These are phyloP conservation scores for Lathronympha strigana DNA, from an alignment of 2,888 invertebrate species.

Conservation along the genomic window DNA sequence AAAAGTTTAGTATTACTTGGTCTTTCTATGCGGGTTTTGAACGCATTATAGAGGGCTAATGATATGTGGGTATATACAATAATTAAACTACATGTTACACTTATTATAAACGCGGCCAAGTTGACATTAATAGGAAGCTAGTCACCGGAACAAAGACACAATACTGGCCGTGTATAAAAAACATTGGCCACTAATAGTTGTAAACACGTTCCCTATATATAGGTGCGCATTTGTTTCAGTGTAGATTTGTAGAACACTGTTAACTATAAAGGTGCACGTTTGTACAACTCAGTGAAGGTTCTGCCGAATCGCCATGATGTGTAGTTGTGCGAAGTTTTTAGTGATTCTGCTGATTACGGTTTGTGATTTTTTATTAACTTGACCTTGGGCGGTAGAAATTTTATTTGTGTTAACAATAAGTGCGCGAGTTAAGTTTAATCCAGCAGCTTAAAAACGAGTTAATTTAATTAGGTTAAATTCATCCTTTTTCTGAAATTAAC, in stretches of 20 bases:
- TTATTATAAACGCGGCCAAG: not conserved
- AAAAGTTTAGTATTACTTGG: no score
- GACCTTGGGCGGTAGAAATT: no score
- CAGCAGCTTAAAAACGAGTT: no score
- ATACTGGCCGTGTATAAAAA: constrained; percentile 17
- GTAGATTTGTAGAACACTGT: no score
- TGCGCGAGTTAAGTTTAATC: no score
- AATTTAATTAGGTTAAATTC: no score
- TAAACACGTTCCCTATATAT: constrained; percentile 13
- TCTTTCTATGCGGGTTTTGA: no score
- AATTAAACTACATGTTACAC: not conserved
- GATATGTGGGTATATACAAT: no score
- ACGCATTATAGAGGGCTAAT: no score
- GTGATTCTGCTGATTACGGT: constrained; percentile 45
- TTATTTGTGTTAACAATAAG: no score
- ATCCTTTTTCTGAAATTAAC: no score
- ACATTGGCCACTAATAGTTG: constrained; percentile 9
- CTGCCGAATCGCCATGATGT: constrained; percentile 49
- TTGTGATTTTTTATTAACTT: constrained; percentile 24
- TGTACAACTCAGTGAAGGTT: constrained; percentile 45
- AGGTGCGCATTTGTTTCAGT: constrained; percentile 50
- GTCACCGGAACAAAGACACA: constrained; percentile 13
- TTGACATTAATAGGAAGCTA: not conserved
- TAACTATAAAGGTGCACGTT: constrained; percentile 41
- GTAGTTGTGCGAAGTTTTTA: constrained; percentile 50